Conservation (phyloP, 1,140 invertebrate species). For the Heliconius nattereri region DNA sequence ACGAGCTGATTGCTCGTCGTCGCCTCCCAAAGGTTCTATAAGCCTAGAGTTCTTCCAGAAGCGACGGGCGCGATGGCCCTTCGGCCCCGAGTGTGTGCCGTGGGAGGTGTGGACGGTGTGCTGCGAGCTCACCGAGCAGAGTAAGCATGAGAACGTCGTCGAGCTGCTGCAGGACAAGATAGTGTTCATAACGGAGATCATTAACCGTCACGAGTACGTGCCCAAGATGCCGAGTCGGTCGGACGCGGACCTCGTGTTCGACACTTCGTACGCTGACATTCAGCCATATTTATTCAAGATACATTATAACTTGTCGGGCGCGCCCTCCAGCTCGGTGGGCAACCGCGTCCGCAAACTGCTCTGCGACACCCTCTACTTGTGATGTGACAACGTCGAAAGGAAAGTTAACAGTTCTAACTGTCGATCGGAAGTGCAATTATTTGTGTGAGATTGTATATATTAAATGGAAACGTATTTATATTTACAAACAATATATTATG, state of each 20-base stretch:
- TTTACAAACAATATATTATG: conserved; percentile 17
- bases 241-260: conserved; percentile 96
- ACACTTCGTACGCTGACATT: conserved; percentile 94
- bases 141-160: conserved; percentile 93
- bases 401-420: neutral
- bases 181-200: conserved; percentile 95
- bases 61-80: conserved; percentile 93
- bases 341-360: conserved; percentile 95
- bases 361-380: conserved; percentile 91
- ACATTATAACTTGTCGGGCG: conserved; percentile 88
- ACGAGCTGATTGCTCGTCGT: conserved; percentile 86
- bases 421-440: conserved; percentile 50
- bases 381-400: conserved; percentile 58
- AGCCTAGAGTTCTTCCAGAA: conserved; percentile 97
- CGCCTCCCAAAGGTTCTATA: conserved; percentile 87
- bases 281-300: conserved; percentile 98
- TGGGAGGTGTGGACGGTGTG: conserved; percentile 99
- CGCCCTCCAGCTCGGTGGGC: conserved; percentile 87
- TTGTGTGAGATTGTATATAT: conserved; percentile 54
- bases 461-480: conserved; percentile 39
- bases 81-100: conserved; percentile 93
- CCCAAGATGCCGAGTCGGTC: conserved; percentile 96
- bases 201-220: conserved; percentile 97
- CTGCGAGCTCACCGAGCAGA: conserved; percentile 92
- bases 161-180: conserved; percentile 96